Evolutionary conservation across 2,888 invertebrate genomes (phyloP).

Genomic region (Clistopyga incitator): DNA sequence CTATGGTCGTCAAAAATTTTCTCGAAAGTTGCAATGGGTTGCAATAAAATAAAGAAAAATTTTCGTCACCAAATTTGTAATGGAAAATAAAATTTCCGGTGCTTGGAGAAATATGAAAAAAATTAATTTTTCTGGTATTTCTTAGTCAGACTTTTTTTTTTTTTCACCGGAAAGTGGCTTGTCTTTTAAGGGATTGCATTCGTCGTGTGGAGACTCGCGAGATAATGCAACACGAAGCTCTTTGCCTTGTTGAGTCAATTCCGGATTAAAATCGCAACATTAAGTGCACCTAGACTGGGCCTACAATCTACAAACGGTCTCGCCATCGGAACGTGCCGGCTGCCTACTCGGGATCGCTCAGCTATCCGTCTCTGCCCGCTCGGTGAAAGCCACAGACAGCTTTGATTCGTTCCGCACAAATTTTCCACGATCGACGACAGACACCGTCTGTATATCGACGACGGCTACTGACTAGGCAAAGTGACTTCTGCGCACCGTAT

Average conservation of each 20-base stretch:
- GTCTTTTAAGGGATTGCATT: neutral
- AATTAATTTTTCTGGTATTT: too few species aligned
- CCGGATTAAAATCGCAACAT: slow-evolving; percentile 46
- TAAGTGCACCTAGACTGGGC: slow-evolving; percentile 12
- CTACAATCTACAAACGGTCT: neutral
- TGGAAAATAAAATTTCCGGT: too few species aligned
- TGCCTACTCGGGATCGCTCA: slow-evolving; percentile 57
- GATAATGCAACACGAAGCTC: neutral
- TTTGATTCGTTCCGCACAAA: slow-evolving; percentile 69
- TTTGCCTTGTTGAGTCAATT: slow-evolving; percentile 3
- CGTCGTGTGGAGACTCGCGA: neutral
- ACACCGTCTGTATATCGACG: slow-evolving; percentile 27
- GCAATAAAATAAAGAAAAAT: too few species aligned
- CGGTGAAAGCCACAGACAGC: slow-evolving; percentile 66
- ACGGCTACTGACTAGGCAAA: slow-evolving; percentile 47
- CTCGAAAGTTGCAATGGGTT: too few species aligned
- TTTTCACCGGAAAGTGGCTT: neutral
- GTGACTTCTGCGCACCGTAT: slow-evolving; percentile 37
- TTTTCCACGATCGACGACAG: slow-evolving; percentile 61
- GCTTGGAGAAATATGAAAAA: too few species aligned
- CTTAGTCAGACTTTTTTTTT: too few species aligned
- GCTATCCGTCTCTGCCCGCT: slow-evolving; percentile 67
- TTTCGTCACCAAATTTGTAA: too few species aligned
- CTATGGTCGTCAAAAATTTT: too few species aligned
- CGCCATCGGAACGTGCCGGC: slow-evolving; percentile 10